Conservation (phyloP, 2,888 invertebrate genomes). For the Deilephila elpenor region DNA sequence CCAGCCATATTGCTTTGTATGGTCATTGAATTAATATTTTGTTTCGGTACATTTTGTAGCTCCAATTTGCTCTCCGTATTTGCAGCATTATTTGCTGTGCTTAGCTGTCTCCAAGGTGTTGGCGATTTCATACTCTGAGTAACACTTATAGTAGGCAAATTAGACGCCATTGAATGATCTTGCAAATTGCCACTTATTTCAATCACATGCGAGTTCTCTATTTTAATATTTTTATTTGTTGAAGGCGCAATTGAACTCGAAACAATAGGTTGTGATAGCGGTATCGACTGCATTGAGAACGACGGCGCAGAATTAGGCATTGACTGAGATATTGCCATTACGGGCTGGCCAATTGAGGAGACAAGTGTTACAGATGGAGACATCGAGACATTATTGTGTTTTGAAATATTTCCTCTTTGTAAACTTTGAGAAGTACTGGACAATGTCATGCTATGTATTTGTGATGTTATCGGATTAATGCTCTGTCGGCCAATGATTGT, state of each 20-base stretch:
- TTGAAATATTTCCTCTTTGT: slow-evolving; percentile 67
- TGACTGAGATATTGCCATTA: slow-evolving; percentile 80
- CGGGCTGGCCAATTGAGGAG: slow-evolving; percentile 77
- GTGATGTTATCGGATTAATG: slow-evolving; percentile 80
- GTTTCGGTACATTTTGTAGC: slow-evolving; percentile 69
- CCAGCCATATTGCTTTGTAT: slow-evolving; percentile 63
- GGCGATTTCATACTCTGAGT: slow-evolving; percentile 78
- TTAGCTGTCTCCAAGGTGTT: slow-evolving; percentile 77
- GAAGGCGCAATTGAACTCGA: slow-evolving; percentile 78
- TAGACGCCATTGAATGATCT: slow-evolving; percentile 65
- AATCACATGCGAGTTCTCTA: slow-evolving; percentile 78
- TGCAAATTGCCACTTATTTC: slow-evolving; percentile 80
- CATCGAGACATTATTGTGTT: slow-evolving; percentile 71
- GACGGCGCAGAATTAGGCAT: slow-evolving; percentile 68
- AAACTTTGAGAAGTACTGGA: slow-evolving; percentile 69
- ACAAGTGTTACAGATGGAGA: slow-evolving; percentile 77
- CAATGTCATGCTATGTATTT: slow-evolving; percentile 76
- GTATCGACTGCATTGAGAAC: slow-evolving; percentile 77
- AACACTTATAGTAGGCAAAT: slow-evolving; percentile 77
- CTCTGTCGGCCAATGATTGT: slow-evolving; percentile 70
- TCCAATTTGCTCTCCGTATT: slow-evolving; percentile 70
- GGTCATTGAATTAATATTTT: slow-evolving; percentile 65
- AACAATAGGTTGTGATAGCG: slow-evolving; percentile 79
- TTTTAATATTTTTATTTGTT: slow-evolving; percentile 69
- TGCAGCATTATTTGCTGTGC: slow-evolving; percentile 51